phyloP scores from a whole-genome alignment of 2,113 vertebrate genomes.

The Cairina moschata region DNA sequence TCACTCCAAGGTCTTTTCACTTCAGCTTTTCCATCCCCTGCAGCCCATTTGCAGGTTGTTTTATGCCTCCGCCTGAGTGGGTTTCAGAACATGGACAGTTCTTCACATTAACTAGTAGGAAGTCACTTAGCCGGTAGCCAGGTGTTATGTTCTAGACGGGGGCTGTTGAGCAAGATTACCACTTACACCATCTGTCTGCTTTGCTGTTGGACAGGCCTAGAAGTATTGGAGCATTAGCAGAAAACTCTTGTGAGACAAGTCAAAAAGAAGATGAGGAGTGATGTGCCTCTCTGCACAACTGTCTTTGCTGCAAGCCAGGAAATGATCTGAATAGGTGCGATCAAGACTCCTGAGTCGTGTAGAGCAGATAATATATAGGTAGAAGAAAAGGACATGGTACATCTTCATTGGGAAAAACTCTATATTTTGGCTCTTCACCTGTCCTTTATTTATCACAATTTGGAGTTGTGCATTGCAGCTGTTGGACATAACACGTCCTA shows the following conservation, averaged over 20 bases:
- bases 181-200: not conserved
- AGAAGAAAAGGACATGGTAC: not conserved
- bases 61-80: not conserved
- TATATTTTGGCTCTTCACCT: not conserved
- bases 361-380: not conserved
- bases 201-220: not conserved
- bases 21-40: not conserved
- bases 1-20: not conserved
- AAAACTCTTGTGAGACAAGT: not conserved
- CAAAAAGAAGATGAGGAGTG: not conserved
- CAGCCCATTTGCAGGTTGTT: not conserved
- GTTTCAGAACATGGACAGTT: not conserved
- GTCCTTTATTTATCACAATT: constrained; percentile 4
- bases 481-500: not conserved
- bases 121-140: not conserved
- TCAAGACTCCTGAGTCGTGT: not conserved
- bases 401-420: not conserved
- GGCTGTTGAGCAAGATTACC: not conserved
- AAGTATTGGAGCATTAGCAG: not conserved
- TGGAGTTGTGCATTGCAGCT: not conserved
- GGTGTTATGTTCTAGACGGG: not conserved
- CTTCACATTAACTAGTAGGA: not conserved
- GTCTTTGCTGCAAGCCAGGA: not conserved
- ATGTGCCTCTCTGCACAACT: not conserved
- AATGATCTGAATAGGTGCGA: not conserved